These are phyloP conservation scores for Sarcophilus harrisii DNA, from an alignment of 2,797 vertebrate species.

Conservation along the genomic window DNA sequence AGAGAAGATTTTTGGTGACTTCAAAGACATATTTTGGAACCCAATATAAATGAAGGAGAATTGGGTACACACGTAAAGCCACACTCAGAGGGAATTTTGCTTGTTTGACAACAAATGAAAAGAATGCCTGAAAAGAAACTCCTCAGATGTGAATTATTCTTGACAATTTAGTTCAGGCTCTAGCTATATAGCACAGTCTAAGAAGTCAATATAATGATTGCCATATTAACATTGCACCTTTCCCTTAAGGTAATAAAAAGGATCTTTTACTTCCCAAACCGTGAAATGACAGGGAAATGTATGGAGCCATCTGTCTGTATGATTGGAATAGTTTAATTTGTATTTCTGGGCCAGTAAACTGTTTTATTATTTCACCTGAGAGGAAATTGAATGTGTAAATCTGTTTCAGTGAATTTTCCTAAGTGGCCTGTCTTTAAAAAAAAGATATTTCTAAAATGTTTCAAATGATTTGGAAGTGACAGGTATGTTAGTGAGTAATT, in stretches of 20 bases:
- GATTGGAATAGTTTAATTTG: constrained; percentile 29
- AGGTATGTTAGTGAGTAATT: neutral
- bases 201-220: neutral
- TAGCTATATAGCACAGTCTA: neutral
- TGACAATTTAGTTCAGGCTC: constrained; percentile 8
- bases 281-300: constrained; percentile 11
- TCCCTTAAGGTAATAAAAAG: constrained; percentile 21
- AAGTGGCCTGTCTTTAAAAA: constrained; percentile 13
- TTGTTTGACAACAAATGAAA: neutral
- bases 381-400: constrained; percentile 9
- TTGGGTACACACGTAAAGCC: neutral
- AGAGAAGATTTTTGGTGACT: constrained; percentile 19
- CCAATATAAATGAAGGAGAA: constrained; percentile 7
- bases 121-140: neutral
- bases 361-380: neutral
- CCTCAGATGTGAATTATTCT: constrained; percentile 14
- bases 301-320: constrained; percentile 21
- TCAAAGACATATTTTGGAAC: constrained; percentile 18
- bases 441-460: constrained; percentile 17
- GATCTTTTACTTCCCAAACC: constrained; percentile 14
- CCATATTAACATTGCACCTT: neutral
- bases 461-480: constrained; percentile 6
- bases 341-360: constrained; percentile 11
- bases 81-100: neutral
- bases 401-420: neutral